A percentile compares a stretch with the other conserved stretches of the same genome.
These are phyloP conservation scores for Actinia tenebrosa DNA, from an alignment of 64 coral and sea anemone species.

Conservation along the genomic window DNA sequence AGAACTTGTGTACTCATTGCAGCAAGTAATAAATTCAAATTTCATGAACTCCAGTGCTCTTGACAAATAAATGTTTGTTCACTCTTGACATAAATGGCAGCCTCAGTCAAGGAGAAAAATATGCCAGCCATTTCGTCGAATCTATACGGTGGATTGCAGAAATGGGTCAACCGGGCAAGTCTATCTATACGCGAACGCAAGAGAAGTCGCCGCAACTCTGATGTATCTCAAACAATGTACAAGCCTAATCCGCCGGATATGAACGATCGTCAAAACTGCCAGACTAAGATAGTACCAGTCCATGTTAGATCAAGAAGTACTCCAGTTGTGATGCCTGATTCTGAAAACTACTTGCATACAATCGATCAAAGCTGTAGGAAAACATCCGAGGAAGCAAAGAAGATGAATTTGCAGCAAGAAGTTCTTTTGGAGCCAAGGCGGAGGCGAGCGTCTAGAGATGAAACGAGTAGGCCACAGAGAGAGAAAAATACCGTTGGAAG, in stretches of 20 bases:
- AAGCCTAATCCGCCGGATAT: not conserved
- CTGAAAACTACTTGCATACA: not conserved
- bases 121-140: conserved; percentile 19
- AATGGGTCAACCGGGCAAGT: conserved; percentile 13
- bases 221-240: conserved; percentile 1
- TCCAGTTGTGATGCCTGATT: not conserved
- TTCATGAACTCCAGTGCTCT: not conserved
- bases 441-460: not conserved
- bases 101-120: conserved; percentile 26
- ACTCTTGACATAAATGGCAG: not conserved
- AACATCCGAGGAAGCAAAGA: not conserved
- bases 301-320: conserved; percentile 8
- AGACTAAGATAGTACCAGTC: not conserved
- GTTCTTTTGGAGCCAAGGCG: not conserved
- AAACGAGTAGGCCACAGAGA: not conserved
- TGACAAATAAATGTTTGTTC: not conserved
- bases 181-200: not conserved
- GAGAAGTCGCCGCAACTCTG: not conserved
- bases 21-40: conserved; percentile 4
- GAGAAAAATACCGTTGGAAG: not conserved
- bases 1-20: not conserved
- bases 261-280: not conserved
- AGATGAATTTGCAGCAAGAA: not conserved
- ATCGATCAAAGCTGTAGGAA: not conserved
- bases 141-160: conserved; percentile 9